Percentiles rank a stretch among this genome's conserved stretches.
phyloP scores from a whole-genome alignment of 2,888 invertebrate species.

The Strigamia maritima region DNA sequence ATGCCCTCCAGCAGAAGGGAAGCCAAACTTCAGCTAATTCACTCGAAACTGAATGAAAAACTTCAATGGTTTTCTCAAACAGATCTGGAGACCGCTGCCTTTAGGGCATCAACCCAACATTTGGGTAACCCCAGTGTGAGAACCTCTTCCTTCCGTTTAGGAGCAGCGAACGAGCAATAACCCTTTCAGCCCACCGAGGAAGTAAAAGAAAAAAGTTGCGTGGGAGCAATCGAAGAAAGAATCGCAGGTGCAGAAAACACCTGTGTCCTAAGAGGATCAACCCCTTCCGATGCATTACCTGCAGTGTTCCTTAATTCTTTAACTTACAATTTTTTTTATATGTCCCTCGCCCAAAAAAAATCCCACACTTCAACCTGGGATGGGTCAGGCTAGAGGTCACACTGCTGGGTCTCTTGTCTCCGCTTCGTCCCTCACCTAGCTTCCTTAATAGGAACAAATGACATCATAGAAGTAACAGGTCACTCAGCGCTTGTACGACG shows the following conservation, averaged over 20 bases:
- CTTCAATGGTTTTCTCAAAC: conserved; percentile 24
- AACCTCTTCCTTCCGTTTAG: conserved; percentile 21
- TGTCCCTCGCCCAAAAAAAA: no score
- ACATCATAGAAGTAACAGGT: conserved; percentile 20
- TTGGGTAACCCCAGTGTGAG: conserved; percentile 34
- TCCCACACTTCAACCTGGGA: not conserved
- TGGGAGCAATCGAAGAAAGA: not conserved
- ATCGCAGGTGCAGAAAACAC: conserved; percentile 13
- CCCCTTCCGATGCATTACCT: not conserved
- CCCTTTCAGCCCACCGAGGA: conserved; percentile 16
- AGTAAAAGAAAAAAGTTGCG: not conserved
- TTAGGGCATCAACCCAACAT: conserved; percentile 11
- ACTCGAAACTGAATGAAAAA: conserved; percentile 27
- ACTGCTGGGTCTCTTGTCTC: not conserved
- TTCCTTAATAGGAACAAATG: conserved; percentile 24
- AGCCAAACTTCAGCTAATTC: not conserved
- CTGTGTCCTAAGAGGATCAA: not conserved
- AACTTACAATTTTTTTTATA: not conserved
- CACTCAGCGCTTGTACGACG: not conserved
- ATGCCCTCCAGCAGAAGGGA: conserved; percentile 28
- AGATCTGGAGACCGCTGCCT: not conserved
- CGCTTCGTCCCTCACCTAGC: not conserved
- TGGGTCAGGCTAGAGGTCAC: not conserved
- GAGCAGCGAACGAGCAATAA: conserved; percentile 25
- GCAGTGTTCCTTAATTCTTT: not conserved